Conservation (phyloP, 2,113 vertebrate species). For the Eubucco bourcierii region DNA sequence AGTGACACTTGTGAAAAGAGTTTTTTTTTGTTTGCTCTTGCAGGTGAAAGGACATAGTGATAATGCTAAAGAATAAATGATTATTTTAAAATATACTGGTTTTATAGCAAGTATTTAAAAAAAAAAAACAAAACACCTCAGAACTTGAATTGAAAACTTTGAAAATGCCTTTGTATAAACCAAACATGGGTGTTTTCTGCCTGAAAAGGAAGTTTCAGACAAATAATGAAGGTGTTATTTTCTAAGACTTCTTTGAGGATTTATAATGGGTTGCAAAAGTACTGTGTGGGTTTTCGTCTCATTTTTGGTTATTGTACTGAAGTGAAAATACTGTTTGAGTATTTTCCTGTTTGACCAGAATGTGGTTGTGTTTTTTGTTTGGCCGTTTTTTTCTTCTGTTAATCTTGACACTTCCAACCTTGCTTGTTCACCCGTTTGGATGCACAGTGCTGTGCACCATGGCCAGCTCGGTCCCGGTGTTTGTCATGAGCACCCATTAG, state of each 20-base stretch:
- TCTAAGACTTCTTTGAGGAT: background rate
- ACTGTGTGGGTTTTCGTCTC: background rate
- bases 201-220: background rate
- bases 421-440: accelerated
- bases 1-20: background rate
- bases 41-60: background rate
- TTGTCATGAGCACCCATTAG: background rate
- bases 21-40: background rate
- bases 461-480: accelerated
- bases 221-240: background rate
- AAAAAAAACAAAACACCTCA: no score
- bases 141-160: background rate
- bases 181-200: background rate
- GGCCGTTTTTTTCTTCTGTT: background rate
- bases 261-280: background rate
- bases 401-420: background rate
- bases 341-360: background rate
- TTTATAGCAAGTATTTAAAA: background rate
- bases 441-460: accelerated
- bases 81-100: background rate
- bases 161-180: background rate
- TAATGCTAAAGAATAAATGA: background rate
- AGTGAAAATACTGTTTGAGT: background rate
- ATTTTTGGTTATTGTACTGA: background rate
- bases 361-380: no score